These are phyloP conservation scores for Laothoe populi DNA, from an alignment of 2,888 invertebrate species.

Conservation along the genomic window DNA sequence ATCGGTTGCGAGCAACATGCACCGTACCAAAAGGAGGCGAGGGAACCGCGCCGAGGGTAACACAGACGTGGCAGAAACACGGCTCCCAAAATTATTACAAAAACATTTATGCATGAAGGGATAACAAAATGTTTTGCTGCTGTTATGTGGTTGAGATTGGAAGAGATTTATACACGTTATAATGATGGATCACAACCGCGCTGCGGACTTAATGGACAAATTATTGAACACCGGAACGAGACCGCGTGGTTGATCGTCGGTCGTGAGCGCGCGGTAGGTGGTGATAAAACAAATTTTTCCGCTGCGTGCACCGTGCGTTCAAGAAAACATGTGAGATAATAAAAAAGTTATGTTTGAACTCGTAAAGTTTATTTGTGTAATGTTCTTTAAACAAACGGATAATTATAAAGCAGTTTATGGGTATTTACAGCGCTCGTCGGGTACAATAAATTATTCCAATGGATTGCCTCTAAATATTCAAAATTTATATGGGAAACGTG, in stretches of 20 bases:
- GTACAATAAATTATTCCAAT: constrained; percentile 65
- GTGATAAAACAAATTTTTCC: constrained; percentile 60
- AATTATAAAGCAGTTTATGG: constrained; percentile 75
- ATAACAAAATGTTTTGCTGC: constrained; percentile 74
- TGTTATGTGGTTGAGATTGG: constrained; percentile 67
- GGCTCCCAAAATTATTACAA: constrained; percentile 75
- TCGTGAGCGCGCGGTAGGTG: constrained; percentile 53
- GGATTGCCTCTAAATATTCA: constrained; percentile 59
- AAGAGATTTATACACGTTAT: constrained; percentile 58
- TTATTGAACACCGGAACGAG: constrained; percentile 62
- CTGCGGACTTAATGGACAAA: constrained; percentile 61
- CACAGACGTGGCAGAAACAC: constrained; percentile 58
- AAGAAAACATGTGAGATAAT: constrained; percentile 80
- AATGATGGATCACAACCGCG: constrained; percentile 55
- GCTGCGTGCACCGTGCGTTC: constrained; percentile 58
- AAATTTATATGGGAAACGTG: constrained; percentile 46
- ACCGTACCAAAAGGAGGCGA: constrained; percentile 54
- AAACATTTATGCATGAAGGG: constrained; percentile 82
- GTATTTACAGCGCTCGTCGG: constrained; percentile 60
- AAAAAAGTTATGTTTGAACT: constrained; percentile 76
- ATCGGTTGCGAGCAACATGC: constrained; percentile 50
- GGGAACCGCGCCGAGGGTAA: constrained; percentile 51
- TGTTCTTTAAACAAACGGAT: constrained; percentile 79
- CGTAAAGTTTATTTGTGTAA: constrained; percentile 82
- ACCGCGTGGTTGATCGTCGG: constrained; percentile 45